phyloP scores from a whole-genome alignment of 2,113 vertebrate species.

The Orthonyx spaldingii region DNA sequence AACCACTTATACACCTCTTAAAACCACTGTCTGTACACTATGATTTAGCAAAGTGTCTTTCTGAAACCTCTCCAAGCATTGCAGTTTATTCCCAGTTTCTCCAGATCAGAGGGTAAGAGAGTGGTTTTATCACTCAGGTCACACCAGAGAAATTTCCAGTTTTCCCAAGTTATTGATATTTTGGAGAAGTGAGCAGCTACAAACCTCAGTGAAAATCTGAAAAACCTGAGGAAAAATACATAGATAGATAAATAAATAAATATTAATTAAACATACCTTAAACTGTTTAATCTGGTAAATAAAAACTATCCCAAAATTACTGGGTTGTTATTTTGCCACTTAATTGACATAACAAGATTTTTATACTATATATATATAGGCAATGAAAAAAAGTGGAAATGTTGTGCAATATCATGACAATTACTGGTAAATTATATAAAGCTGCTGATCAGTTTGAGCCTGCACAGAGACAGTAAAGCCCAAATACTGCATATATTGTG shows the following conservation, averaged over 20 bases:
- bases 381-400: background rate
- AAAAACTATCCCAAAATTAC: background rate
- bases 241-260: too few relatives aligned
- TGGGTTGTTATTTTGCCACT: background rate
- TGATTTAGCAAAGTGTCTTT: background rate
- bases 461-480: background rate
- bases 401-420: background rate
- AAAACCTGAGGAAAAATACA: background rate
- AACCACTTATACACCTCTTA: background rate
- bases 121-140: background rate
- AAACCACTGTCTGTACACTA: rapidly evolving
- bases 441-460: background rate
- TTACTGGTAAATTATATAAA: background rate
- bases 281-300: background rate
- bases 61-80: background rate
- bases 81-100: background rate
- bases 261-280: background rate
- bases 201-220: background rate
- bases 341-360: background rate
- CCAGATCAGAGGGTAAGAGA: background rate
- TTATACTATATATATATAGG: rapidly evolving
- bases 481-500: rapidly evolving
- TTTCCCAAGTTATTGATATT: background rate
- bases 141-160: background rate
- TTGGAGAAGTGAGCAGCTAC: background rate